These are phyloP conservation scores for Solea solea DNA, from an alignment of 2,113 vertebrate genomes.

Conservation along the genomic window DNA sequence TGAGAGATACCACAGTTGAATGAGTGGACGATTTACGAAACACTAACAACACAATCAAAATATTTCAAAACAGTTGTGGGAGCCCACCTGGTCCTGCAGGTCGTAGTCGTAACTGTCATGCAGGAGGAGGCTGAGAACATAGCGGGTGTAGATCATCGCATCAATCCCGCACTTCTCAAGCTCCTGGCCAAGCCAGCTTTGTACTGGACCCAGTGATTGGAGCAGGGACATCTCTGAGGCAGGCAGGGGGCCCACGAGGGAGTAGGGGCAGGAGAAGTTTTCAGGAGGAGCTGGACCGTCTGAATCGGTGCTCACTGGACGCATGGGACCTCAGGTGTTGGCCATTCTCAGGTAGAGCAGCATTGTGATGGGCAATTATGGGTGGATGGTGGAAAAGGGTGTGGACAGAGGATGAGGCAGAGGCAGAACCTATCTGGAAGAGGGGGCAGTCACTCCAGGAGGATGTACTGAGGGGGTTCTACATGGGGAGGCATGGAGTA, in stretches of 20 bases:
- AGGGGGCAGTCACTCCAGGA: conserved; percentile 88
- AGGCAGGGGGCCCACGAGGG: conserved; percentile 84
- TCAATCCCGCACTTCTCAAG: conserved; percentile 99
- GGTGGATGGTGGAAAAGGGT: conserved; percentile 50
- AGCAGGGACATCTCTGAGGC: conserved; percentile 97
- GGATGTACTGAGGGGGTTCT: conserved; percentile 84
- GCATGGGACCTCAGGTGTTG: conserved; percentile 94
- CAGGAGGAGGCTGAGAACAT: conserved; percentile 98
- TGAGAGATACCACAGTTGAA: too few relatives aligned
- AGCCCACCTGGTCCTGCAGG: conserved; percentile 96
- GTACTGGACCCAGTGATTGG: conserved; percentile 97
- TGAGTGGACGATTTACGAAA: too few relatives aligned
- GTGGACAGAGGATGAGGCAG: conserved; percentile 74
- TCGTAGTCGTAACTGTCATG: conserved; percentile 98
- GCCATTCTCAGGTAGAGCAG: conserved; percentile 86
- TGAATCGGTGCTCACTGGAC: conserved; percentile 89
- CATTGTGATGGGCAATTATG: conserved; percentile 82
- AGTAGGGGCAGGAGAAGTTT: conserved; percentile 87
- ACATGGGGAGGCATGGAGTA: conserved; percentile 88
- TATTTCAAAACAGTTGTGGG: not conserved
- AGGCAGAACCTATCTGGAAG: conserved; percentile 84
- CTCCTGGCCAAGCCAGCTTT: conserved; percentile 99
- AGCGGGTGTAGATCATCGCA: conserved; percentile 98
- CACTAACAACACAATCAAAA: not conserved
- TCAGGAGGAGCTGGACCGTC: conserved; percentile 94